phyloP scores from a whole-genome alignment of 2,797 vertebrate species.

The Manis javanica region DNA sequence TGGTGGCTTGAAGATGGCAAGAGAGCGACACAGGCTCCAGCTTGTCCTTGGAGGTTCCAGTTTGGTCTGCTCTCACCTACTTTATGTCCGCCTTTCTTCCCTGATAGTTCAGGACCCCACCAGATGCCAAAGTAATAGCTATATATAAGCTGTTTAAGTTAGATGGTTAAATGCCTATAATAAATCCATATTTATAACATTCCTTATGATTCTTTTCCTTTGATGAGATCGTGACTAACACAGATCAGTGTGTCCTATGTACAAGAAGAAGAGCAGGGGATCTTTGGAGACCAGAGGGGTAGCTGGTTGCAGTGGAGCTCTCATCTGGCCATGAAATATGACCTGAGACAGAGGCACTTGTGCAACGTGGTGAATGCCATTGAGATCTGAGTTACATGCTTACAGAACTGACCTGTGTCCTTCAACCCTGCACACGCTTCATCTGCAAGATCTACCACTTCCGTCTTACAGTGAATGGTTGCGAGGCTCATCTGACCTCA shows the following conservation, averaged over 20 bases:
- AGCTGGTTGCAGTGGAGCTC: neutral
- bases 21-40: neutral
- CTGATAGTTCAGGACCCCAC: neutral
- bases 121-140: neutral
- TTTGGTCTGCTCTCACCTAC: neutral
- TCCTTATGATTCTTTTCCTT: neutral
- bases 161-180: neutral
- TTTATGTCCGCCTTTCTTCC: neutral
- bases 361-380: fast-evolving
- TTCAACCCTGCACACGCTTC: neutral
- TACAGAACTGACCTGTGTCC: neutral
- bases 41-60: too few relatives aligned
- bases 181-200: neutral
- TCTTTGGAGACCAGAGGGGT: neutral
- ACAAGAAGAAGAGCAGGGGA: neutral
- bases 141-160: neutral
- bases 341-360: neutral
- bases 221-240: neutral
- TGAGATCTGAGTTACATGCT: neutral
- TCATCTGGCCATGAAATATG: neutral
- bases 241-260: neutral
- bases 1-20: neutral
- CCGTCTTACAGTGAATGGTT: neutral
- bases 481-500: neutral
- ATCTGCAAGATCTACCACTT: neutral